These are phyloP conservation scores for Napeogenes inachia DNA, from an alignment of 2,888 invertebrate species.

Conservation along the genomic window DNA sequence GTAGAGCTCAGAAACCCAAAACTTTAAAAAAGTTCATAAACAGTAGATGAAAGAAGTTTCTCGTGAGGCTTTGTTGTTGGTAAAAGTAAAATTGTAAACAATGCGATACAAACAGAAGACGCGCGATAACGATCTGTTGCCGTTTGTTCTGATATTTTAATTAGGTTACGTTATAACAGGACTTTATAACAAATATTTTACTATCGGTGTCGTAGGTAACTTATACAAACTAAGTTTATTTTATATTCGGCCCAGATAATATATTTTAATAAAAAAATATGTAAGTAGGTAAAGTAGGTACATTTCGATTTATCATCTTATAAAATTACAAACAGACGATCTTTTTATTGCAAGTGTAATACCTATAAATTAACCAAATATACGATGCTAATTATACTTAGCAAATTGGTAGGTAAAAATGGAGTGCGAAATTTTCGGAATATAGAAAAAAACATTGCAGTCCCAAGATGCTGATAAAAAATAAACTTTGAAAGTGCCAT, in stretches of 20 bases:
- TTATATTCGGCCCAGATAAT: too few species aligned
- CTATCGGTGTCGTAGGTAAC: too few species aligned
- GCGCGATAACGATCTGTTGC: slow-evolving; percentile 14
- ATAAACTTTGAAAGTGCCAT: not conserved
- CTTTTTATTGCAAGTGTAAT: too few species aligned
- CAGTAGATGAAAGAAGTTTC: not conserved
- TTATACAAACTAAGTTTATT: too few species aligned
- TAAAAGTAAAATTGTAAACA: slow-evolving; percentile 3
- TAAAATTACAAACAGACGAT: too few species aligned
- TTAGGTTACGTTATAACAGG: slow-evolving; percentile 9
- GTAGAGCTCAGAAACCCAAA: too few species aligned
- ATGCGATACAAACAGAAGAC: not conserved
- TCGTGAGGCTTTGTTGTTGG: not conserved
- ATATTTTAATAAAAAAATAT: too few species aligned
- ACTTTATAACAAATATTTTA: not conserved
- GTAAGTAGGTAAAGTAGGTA: too few species aligned
- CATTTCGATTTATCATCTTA: too few species aligned
- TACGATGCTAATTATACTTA: too few species aligned
- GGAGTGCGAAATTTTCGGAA: not conserved
- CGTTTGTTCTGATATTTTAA: slow-evolving; percentile 19
- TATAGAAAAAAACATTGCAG: not conserved
- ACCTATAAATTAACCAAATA: too few species aligned
- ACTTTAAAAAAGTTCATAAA: not conserved
- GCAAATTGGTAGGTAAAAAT: too few species aligned
- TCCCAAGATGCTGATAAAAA: not conserved